Base-by-base conservation (phyloP, 2,113 vertebrate genomes). In the Podiceps cristatus region DNA sequence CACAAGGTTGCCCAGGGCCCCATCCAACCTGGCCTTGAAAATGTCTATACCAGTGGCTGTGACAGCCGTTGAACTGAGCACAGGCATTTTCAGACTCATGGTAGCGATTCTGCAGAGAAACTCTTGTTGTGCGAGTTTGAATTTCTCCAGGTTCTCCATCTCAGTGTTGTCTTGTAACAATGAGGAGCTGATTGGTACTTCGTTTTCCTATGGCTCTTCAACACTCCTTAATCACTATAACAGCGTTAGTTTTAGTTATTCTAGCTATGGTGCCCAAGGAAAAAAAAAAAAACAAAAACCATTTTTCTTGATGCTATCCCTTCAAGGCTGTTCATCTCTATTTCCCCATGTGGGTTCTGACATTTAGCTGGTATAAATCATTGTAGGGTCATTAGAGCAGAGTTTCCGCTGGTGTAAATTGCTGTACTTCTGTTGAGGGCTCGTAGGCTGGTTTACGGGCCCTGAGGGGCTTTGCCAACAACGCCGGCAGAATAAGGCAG, bases 341-440 rank as follows among this genome's bases (percentile, higher is more conserved):
- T 93, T 94, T 96, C 31, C 66, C 55, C 9, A 18, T 47, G 80
- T 82, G 83, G 7, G 6, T 93, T 89, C 80, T 68, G 86, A 91
- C 69, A 75, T 80, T 91, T 81, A 92, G 69, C 68, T 93, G 50
- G 5, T 91, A 62, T 73, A 95, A 96, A 96, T 96, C 45, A 33
- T 40, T 50, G 58, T 22, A 35, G 68, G 84, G 40, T 69, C 83
- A 47, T 81, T 94, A 87, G 24, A 93, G 66, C 58, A 79, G 76
- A 50, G 22, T 78, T 91, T 66, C 37, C 53, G 13, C 49, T 69
- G 58, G 62, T 78, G 80, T 58, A 68, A 89, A 76, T 87, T 89
- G 66, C 66, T 59, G 14, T 68, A 58, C 49, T 64, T 66, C 94
- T 79, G 1, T 64, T 72, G 67, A 79, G 53, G 86, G 49, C 66